These are phyloP conservation scores for Caenorhabditis remanei DNA, from an alignment of 1,140 invertebrate genomes.

Conservation along the genomic window DNA sequence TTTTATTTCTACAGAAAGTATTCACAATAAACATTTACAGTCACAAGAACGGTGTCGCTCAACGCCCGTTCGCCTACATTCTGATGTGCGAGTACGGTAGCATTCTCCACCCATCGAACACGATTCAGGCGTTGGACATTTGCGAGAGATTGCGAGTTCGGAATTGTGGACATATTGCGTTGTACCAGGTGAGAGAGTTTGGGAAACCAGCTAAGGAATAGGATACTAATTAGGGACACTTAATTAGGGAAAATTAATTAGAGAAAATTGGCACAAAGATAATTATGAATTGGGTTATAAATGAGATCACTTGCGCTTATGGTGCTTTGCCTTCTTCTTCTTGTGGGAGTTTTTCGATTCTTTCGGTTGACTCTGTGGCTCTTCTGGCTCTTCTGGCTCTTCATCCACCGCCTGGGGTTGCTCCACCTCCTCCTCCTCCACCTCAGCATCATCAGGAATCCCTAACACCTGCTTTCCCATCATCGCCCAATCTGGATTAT, in stretches of 20 bases:
- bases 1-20: neutral
- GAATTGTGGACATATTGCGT: slow-evolving; percentile 74
- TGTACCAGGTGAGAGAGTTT: slow-evolving; percentile 73
- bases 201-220: too few species aligned
- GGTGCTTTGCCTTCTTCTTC: neutral
- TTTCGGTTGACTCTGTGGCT: neutral
- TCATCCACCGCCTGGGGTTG: too few species aligned
- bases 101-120: slow-evolving; percentile 74
- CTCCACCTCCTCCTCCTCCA: too few species aligned
- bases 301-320: too few species aligned
- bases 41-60: slow-evolving; percentile 39
- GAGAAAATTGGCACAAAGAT: too few species aligned
- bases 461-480: too few species aligned
- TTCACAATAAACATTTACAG: slow-evolving; percentile 47
- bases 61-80: slow-evolving; percentile 72
- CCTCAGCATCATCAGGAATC: too few species aligned
- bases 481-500: slow-evolving; percentile 34
- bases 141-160: slow-evolving; percentile 73
- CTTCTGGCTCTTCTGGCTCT: neutral
- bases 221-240: too few species aligned
- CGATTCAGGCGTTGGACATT: slow-evolving; percentile 74
- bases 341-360: neutral
- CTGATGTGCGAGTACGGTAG: slow-evolving; percentile 75
- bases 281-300: too few species aligned
- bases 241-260: too few species aligned